These are phyloP conservation scores for Kuschelorhynchus macadamiae DNA, from an alignment of 2,888 invertebrate genomes.

Conservation along the genomic window DNA sequence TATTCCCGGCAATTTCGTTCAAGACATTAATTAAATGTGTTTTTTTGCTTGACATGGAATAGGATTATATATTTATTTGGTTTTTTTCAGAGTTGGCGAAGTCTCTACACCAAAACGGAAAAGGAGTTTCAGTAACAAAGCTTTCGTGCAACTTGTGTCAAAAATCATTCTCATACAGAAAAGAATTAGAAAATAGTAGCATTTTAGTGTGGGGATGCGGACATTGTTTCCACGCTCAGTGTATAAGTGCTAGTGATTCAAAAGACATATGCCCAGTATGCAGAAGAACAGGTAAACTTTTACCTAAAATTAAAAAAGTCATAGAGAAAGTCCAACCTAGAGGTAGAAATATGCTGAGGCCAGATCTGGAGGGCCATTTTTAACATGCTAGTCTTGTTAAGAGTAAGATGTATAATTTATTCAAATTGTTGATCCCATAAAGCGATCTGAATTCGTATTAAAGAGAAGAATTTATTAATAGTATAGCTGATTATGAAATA, in stretches of 20 bases:
- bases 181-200: constrained; percentile 56
- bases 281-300: constrained; percentile 57
- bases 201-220: constrained; percentile 66
- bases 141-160: constrained; percentile 64
- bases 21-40: too few species aligned
- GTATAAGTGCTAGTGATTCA: constrained; percentile 57
- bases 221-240: constrained; percentile 63
- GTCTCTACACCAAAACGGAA: constrained; percentile 60
- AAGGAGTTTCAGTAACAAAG: constrained; percentile 62
- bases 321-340: constrained; percentile 42
- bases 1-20: too few species aligned
- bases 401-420: constrained; percentile 5
- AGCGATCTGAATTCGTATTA: too few species aligned
- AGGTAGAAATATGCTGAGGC: constrained; percentile 57
- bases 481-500: too few species aligned
- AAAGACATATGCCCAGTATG: constrained; percentile 63
- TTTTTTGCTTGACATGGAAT: too few species aligned
- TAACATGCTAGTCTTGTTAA: constrained; percentile 53
- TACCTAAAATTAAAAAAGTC: constrained; percentile 54
- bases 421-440: constrained; percentile 12
- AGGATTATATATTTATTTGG: too few species aligned
- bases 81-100: constrained; percentile 65
- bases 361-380: constrained; percentile 67
- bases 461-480: neutral
- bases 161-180: constrained; percentile 58